These are phyloP conservation scores for Sylvietta virens DNA, from an alignment of 2,113 vertebrate genomes.

Conservation along the genomic window DNA sequence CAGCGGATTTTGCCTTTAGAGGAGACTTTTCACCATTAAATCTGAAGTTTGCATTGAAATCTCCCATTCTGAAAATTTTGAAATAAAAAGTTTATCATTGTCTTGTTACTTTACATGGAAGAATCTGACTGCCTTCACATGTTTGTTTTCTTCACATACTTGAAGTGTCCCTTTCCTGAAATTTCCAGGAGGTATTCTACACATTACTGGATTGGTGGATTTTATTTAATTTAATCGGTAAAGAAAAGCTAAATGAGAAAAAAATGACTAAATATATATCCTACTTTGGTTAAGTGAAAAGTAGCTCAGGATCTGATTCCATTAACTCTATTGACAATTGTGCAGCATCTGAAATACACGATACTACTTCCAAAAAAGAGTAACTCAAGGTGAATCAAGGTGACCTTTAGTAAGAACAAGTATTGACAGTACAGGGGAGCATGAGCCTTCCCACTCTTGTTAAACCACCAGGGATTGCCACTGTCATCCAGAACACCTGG, in stretches of 20 bases:
- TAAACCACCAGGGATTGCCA: not conserved
- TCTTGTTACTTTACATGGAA: not conserved
- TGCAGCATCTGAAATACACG: not conserved
- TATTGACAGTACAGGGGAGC: not conserved
- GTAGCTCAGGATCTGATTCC: not conserved
- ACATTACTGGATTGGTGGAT: not conserved
- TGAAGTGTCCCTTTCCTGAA: not conserved
- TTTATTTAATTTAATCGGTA: not conserved
- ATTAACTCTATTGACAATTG: not conserved
- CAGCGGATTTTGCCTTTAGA: not conserved
- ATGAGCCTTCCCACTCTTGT: not conserved
- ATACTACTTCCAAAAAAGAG: not conserved
- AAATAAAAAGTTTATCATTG: not conserved
- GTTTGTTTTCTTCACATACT: not conserved
- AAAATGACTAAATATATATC: not conserved
- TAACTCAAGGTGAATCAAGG: not conserved
- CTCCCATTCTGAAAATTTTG: not conserved
- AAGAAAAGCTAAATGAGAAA: not conserved
- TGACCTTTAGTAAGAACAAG: not conserved
- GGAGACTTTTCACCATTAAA: not conserved
- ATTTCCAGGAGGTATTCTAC: not conserved
- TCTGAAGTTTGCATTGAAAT: not conserved
- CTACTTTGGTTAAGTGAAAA: not conserved
- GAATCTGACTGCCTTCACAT: not conserved
- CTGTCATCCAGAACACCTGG: not conserved